These are phyloP conservation scores for Xiphophorus hellerii DNA, from an alignment of 2,113 vertebrate species.

Conservation along the genomic window DNA sequence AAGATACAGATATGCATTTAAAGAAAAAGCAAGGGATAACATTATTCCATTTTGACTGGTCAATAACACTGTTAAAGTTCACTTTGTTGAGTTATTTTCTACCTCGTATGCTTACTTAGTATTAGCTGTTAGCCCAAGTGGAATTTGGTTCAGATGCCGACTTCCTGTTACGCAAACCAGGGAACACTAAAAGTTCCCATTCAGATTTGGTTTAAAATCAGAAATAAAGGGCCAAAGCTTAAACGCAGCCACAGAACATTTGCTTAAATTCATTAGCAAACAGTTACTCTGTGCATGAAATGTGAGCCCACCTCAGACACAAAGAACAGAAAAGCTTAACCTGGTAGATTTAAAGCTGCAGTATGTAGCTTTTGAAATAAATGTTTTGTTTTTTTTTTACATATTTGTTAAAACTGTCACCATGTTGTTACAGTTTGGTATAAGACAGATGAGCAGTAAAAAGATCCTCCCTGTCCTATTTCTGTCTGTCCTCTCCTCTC, in stretches of 20 bases:
- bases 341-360: neutral
- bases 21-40: neutral
- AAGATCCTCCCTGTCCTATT: too few relatives aligned
- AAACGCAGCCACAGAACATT: too few relatives aligned
- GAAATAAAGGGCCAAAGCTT: neutral
- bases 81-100: neutral
- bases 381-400: too few relatives aligned
- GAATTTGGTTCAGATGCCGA: neutral
- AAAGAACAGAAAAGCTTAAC: neutral
- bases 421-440: too few relatives aligned
- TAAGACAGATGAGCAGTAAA: too few relatives aligned
- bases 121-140: neutral
- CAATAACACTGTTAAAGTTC: neutral
- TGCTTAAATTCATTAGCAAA: too few relatives aligned
- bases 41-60: neutral
- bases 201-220: neutral
- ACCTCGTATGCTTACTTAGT: constrained; percentile 6
- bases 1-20: neutral
- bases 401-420: too few relatives aligned
- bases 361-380: too few relatives aligned
- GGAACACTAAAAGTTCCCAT: neutral
- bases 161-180: neutral
- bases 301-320: neutral
- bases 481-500: too few relatives aligned
- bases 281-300: too few relatives aligned